These are phyloP conservation scores for Lepidotrigona ventralis DNA, from an alignment of 1,140 invertebrate species.

Conservation along the genomic window DNA sequence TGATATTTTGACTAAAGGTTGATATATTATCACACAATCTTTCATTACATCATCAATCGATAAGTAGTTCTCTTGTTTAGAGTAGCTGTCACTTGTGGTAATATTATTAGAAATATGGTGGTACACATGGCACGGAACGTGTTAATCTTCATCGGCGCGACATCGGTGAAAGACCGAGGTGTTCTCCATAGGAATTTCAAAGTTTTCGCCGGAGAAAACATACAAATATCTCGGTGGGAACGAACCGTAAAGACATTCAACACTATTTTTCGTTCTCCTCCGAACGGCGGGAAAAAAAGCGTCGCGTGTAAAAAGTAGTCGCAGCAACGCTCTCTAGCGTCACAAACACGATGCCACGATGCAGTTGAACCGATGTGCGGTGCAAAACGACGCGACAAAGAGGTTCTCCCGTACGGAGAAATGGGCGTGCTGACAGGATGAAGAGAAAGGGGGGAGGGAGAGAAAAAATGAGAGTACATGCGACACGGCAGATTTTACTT, in stretches of 20 bases:
- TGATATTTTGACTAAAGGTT: no score
- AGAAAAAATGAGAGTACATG: background rate
- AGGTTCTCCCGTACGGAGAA: constrained; percentile 2
- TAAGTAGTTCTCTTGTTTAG: no score
- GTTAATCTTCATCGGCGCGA: background rate
- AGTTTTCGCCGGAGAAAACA: background rate
- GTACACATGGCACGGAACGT: no score
- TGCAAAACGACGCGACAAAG: background rate
- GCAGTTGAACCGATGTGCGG: constrained; percentile 1
- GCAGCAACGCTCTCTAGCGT: constrained; percentile 37
- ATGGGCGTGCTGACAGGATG: background rate
- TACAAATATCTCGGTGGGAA: background rate
- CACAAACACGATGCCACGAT: background rate
- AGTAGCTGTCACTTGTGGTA: no score
- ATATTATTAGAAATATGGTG: no score
- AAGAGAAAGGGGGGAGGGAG: background rate
- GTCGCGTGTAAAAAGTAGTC: background rate
- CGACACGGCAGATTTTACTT: background rate
- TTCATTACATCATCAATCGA: no score
- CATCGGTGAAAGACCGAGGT: background rate
- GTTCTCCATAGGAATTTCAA: background rate
- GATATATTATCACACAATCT: no score
- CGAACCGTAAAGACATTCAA: constrained; percentile 11
- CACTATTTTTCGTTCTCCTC: background rate
- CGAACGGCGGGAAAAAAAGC: no score